These are phyloP conservation scores for Ranitomeya imitator DNA, from an alignment of 2,113 vertebrate genomes.

Conservation along the genomic window DNA sequence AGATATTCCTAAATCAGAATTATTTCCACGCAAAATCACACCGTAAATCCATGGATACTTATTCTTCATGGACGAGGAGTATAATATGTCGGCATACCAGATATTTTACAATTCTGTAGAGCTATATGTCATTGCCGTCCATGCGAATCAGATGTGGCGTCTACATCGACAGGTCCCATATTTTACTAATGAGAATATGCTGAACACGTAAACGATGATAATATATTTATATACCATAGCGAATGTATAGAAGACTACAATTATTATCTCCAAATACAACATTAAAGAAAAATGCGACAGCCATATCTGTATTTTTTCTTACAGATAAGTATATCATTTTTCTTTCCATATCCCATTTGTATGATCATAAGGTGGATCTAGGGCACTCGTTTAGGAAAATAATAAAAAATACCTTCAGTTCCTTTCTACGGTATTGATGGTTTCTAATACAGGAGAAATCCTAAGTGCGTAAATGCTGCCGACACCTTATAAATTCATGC, in stretches of 20 bases:
- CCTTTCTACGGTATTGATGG: neutral
- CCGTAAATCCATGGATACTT: neutral
- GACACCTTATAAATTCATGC: neutral
- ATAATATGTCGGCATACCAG: neutral
- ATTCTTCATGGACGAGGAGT: neutral
- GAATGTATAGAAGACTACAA: neutral
- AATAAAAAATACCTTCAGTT: neutral
- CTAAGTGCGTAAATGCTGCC: neutral
- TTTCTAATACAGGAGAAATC: neutral
- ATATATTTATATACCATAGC: neutral
- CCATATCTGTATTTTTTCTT: neutral
- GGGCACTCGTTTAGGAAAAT: too few relatives aligned
- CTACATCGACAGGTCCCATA: neutral
- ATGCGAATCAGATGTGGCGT: neutral
- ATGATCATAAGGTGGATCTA: too few relatives aligned
- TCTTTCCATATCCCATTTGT: too few relatives aligned
- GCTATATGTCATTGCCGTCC: neutral
- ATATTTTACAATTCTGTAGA: neutral
- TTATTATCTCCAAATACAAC: neutral
- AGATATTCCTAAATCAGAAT: slow-evolving; percentile 29
- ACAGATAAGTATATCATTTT: too few relatives aligned
- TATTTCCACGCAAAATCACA: slow-evolving; percentile 16
- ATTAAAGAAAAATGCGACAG: neutral
- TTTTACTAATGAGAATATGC: neutral
- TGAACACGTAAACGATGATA: neutral